Evolutionary conservation across 2,113 vertebrate species (phyloP), one percentile per base, ranked within the genome.

Genomic region (Tautogolabrus adspersus): DNA sequence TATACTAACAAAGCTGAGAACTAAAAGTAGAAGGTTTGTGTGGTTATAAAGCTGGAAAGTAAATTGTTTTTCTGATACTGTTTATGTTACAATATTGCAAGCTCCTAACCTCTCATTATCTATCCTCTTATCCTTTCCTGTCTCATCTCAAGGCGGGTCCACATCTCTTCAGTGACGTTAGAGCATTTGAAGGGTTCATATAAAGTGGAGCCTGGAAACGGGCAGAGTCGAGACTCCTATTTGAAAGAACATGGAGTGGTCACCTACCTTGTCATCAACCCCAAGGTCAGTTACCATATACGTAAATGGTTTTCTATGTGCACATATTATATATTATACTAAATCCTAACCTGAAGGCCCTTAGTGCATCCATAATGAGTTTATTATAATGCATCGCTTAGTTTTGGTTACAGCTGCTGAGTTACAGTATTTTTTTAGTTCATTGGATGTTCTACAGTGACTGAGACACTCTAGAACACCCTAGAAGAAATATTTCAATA

Each of bases 261-360:
- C 89, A 99, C 97, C 72, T 97, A 94, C 91, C 96, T 99, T 82
- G 97, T 99, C 86, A 97, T 99, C 95, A 99, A 99, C 91, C 98
- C 98, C 23, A 98, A 99, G 96, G 98, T 99, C 71, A 93, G 95
- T 72, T 1, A 60, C 11, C 12, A 4, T 30, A 9, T 34, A 57
- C n/a, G 8, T 0, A 57, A 21, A 42, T 12, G 18, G 18, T 62
- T 30, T 49, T 6, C 38, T 10, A 16, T 23, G 30, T 15, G 21
- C 22, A 26, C 7, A 19, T 49, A 4, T 3, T 26, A 26, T 26
- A 5, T 34, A 34, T 34, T 34, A 6, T 34, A 34, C 6, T 6
- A 6, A 34, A 6, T 34, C 30, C 30, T 34, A 34, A 34, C 30
- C 30, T 34, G 30, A 34, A 34, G 30, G 2, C 26, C 26, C 26